Percentiles rank a stretch among this genome's conserved stretches.
Conservation (phyloP, 2,888 invertebrate species). For the Calliopum simillimum region DNA sequence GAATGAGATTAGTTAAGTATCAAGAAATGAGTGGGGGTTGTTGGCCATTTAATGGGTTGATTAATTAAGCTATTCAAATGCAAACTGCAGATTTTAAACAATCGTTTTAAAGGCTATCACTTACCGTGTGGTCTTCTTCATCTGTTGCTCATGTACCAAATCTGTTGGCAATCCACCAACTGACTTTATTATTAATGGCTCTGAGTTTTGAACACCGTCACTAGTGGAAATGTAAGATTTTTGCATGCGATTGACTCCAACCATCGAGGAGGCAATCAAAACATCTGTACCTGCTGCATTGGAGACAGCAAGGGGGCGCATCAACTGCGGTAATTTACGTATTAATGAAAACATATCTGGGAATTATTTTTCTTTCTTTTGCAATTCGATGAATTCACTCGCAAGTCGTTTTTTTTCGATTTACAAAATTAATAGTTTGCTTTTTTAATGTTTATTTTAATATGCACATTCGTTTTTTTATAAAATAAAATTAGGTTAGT, state of each 20-base stretch:
- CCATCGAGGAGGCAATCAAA: background rate
- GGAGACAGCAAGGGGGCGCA: constrained; percentile 36
- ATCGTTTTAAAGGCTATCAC: background rate
- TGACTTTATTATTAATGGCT: constrained; percentile 55
- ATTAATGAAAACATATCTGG: constrained; percentile 56
- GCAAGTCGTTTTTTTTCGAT: too few relatives aligned
- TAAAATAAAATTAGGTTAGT: too few relatives aligned
- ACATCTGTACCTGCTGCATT: constrained; percentile 20
- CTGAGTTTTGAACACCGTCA: constrained; percentile 57
- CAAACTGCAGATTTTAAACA: too few relatives aligned
- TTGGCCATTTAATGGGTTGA: too few relatives aligned
- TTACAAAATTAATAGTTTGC: too few relatives aligned
- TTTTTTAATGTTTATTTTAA: too few relatives aligned
- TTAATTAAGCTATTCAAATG: too few relatives aligned
- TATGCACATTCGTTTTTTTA: too few relatives aligned
- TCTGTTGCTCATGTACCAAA: constrained; percentile 58
- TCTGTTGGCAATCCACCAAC: constrained; percentile 58
- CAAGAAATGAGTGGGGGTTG: too few relatives aligned
- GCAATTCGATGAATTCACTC: too few relatives aligned
- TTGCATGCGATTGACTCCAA: background rate
- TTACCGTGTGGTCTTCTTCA: constrained; percentile 60
- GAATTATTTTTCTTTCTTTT: background rate
- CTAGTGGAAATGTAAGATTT: constrained; percentile 55
- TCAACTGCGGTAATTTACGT: constrained; percentile 47
- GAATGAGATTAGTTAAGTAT: background rate